Base-by-base conservation (phyloP, 1,140 invertebrate genomes). In the Cyclina sinensis region DNA sequence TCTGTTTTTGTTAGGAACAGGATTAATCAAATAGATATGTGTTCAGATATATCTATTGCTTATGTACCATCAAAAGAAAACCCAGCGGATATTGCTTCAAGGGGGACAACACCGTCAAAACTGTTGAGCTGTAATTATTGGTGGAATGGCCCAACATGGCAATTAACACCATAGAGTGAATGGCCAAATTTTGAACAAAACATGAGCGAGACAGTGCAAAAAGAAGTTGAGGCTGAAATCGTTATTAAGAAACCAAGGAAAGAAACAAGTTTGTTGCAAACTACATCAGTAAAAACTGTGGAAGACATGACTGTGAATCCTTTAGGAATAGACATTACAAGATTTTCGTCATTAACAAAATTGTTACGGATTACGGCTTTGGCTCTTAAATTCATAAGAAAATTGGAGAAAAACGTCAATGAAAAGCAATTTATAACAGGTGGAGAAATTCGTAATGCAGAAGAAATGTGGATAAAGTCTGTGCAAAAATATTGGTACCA, bases 1-100 rank as follows among this genome's bases (percentile, higher is more conserved):
- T 24, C 51, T 4, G 78, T 80, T 3, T 80, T 80, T 80, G 48
- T 80, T 32, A 39, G 51, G 12, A 80, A 80, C 54, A 51, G 78
- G 35, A 30, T 80, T 16, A 12, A 57, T 16, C 16, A 51, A 39
- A 54, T 80, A 5, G 57, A 80, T n/a, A 18, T 4, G 7, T 21
- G 30, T 35, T 1, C 12, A 48, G 54, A 80, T 32, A 39, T 80
- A 14, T 4, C 3, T 16, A 5, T 80, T 2, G 5, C 9, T 7
- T 80, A 80, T 59, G 78, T 80, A 1, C 30, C 16, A 48, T 9
- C 78, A 27, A 16, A 51, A 39, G 48, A 80, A 16, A 80, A 80
- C 46, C 24, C 78, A 14, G 78, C 46, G 27, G 78, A 80, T 46
- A 12, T 80, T 9, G 78, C 7, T 24, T 24, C 46, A 14, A 7